Conservation (phyloP, 2,797 vertebrate species). For the Catharus ustulatus region DNA sequence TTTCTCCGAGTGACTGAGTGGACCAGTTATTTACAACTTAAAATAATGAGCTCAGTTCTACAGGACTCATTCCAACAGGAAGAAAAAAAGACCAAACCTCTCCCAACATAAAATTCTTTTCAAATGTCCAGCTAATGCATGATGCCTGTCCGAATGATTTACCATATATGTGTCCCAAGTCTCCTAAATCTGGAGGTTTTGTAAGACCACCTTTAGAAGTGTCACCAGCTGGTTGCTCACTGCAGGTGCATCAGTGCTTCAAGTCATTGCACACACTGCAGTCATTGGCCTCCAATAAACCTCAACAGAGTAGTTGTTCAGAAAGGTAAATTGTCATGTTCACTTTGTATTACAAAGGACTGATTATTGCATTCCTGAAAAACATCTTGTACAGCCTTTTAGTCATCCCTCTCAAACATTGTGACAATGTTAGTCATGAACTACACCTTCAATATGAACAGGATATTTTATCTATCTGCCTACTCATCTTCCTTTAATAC, state of each 20-base stretch:
- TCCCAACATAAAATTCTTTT: neutral
- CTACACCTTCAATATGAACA: neutral
- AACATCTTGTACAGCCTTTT: neutral
- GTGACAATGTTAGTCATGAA: conserved; percentile 13
- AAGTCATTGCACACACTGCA: neutral
- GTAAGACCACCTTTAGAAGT: neutral
- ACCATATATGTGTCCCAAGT: neutral
- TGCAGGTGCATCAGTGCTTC: rapidly evolving
- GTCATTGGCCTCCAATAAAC: neutral
- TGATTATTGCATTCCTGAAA: neutral
- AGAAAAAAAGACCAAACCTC: neutral
- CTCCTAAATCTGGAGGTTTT: neutral
- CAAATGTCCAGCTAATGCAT: neutral
- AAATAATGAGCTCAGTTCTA: neutral
- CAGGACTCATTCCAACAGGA: neutral
- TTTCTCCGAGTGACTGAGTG: neutral
- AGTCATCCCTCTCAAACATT: neutral
- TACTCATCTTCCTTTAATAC: neutral
- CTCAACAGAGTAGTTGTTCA: neutral
- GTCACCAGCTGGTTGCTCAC: neutral
- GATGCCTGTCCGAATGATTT: neutral
- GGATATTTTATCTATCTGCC: neutral
- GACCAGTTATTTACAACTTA: neutral
- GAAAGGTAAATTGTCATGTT: neutral
- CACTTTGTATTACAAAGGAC: neutral